Percentiles rank a stretch among this genome's conserved stretches.
Evolutionary conservation across 2,888 invertebrate species (phyloP).

Genomic region (Cyrtodaria siliqua): DNA sequence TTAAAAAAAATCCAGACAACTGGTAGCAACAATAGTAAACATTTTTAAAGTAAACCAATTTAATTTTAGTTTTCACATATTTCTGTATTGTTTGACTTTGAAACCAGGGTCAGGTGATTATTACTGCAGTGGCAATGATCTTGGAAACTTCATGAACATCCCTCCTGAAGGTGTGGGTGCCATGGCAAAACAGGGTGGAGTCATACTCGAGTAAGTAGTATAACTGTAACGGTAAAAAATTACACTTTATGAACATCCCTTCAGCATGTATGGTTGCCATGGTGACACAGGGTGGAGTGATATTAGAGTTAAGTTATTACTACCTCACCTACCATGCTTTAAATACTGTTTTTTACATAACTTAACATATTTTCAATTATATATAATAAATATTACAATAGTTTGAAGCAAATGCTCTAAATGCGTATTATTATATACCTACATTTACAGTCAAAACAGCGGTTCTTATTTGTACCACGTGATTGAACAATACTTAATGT

Average conservation of each 20-base stretch:
- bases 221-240: slow-evolving; percentile 95
- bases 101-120: slow-evolving; percentile 91
- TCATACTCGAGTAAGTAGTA: slow-evolving; percentile 86
- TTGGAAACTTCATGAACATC: slow-evolving; percentile 86
- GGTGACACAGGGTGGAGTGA: slow-evolving; percentile 80
- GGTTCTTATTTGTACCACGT: no score
- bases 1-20: no score
- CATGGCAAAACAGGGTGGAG: slow-evolving; percentile 82
- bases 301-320: no score
- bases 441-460: no score
- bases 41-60: not conserved
- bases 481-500: no score
- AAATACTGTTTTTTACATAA: no score
- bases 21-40: no score
- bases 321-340: no score
- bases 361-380: no score
- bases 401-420: no score
- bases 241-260: slow-evolving; percentile 86
- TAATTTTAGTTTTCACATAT: not conserved
- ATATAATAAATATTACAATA: no score
- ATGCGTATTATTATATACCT: no score
- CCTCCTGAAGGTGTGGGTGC: slow-evolving; percentile 80
- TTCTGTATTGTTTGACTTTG: not conserved
- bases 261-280: slow-evolving; percentile 81
- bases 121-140: slow-evolving; percentile 95